phyloP scores from a whole-genome alignment of 92 coral and sea anemone species.

The Ricordea florida region DNA sequence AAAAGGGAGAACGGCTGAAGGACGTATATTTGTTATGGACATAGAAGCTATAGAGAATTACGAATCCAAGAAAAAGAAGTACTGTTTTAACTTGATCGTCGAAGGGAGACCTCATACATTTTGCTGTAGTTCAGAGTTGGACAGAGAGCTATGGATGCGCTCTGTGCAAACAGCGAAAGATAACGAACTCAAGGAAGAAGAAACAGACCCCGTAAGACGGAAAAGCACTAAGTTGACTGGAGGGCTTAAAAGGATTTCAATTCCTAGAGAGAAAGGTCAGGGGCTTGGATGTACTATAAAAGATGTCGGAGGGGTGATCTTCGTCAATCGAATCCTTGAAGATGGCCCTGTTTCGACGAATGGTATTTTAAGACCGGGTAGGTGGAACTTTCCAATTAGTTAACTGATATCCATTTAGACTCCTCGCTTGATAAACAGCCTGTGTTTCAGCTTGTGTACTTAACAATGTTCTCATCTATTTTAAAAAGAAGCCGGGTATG shows the following conservation, averaged over 20 bases:
- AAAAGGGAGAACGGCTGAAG: slow-evolving; percentile 82
- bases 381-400: too few species aligned
- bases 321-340: slow-evolving; percentile 92
- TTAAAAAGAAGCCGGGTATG: too few species aligned
- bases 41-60: slow-evolving; percentile 75
- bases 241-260: slow-evolving; percentile 80
- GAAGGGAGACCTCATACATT: slow-evolving; percentile 81
- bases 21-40: slow-evolving; percentile 90
- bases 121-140: slow-evolving; percentile 79
- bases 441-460: too few species aligned
- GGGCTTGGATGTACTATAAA: slow-evolving; percentile 97
- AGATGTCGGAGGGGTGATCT: slow-evolving; percentile 90
- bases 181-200: slow-evolving; percentile 79
- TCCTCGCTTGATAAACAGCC: too few species aligned
- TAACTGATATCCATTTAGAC: too few species aligned
- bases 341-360: slow-evolving; percentile 92
- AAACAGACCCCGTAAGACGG: slow-evolving; percentile 82
- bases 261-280: slow-evolving; percentile 75
- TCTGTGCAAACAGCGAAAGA: slow-evolving; percentile 76
- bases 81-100: slow-evolving; percentile 81
- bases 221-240: slow-evolving; percentile 88
- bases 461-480: too few species aligned
- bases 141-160: slow-evolving; percentile 80
- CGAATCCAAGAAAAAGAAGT: slow-evolving; percentile 84
- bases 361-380: slow-evolving; percentile 94